Evolutionary conservation across 2,888 invertebrate species (phyloP).

Genomic region (Cheilosia scutellata): DNA sequence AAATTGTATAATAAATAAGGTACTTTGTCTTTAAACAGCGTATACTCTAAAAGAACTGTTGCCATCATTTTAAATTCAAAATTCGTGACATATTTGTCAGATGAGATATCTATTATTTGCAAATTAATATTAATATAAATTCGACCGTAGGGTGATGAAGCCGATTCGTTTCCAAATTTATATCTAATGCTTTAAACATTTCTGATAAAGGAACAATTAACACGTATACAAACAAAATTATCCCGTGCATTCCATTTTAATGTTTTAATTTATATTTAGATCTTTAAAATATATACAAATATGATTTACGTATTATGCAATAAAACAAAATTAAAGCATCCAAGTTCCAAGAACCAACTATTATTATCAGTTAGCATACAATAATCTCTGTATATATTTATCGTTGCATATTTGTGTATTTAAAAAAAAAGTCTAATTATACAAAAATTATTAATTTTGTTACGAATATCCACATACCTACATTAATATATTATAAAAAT

Average conservation of each 20-base stretch:
- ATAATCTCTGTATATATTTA: slow-evolving; percentile 23
- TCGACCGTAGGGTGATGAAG: too few species aligned
- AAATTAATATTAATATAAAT: too few species aligned
- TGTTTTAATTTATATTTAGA: slow-evolving; percentile 20
- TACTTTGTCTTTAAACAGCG: too few species aligned
- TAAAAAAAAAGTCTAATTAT: background rate
- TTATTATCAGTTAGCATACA: slow-evolving; percentile 28
- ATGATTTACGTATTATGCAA: background rate
- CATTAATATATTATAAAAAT: background rate
- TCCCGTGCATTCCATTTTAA: slow-evolving; percentile 27
- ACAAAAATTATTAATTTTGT: background rate
- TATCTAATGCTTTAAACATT: slow-evolving; percentile 13
- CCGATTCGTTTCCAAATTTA: slow-evolving; percentile 1
- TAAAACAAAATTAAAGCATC: background rate
- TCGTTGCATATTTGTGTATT: slow-evolving; percentile 24
- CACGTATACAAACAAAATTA: slow-evolving; percentile 14
- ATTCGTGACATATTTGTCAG: too few species aligned
- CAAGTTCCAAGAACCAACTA: slow-evolving; percentile 15
- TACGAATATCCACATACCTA: background rate
- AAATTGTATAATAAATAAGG: too few species aligned
- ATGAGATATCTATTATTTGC: too few species aligned
- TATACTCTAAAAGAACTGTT: too few species aligned
- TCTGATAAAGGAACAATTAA: slow-evolving; percentile 5
- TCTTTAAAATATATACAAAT: slow-evolving; percentile 12
- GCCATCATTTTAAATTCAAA: too few species aligned